Conservation (phyloP, 2,113 vertebrate genomes). For the Mesembrinibis cayennensis region DNA sequence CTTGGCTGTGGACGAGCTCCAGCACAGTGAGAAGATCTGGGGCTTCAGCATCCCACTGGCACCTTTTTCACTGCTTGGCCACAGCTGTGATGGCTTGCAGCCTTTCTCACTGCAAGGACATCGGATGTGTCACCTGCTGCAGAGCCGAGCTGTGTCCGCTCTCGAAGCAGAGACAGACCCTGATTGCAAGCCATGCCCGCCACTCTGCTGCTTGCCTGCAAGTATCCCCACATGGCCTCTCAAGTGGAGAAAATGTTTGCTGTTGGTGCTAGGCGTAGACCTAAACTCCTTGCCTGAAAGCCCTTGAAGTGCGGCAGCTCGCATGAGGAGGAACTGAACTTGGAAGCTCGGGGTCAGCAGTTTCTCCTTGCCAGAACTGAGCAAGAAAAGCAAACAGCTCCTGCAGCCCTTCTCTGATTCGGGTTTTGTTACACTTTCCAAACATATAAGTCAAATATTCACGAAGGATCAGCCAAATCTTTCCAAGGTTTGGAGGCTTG, state of each 20-base stretch:
- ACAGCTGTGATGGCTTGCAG: neutral
- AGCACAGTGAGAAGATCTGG: neutral
- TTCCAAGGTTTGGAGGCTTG: neutral
- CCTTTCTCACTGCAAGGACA: neutral
- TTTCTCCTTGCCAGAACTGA: neutral
- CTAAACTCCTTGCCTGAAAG: neutral
- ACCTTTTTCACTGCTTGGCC: neutral
- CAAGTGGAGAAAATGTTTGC: neutral
- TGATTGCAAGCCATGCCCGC: neutral
- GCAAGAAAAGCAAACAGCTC: conserved; percentile 46
- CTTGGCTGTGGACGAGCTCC: neutral
- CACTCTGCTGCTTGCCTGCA: neutral
- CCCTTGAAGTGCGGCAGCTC: neutral
- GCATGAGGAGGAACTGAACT: neutral
- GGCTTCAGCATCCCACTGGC: neutral
- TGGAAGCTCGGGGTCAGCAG: neutral
- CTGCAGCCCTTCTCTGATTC: neutral
- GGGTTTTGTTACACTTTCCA: conserved; percentile 23
- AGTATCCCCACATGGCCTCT: neutral
- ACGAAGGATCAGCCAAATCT: neutral
- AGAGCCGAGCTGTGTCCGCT: neutral
- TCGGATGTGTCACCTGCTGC: neutral
- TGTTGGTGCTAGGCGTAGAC: neutral
- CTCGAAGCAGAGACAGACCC: neutral
- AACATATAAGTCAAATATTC: conserved; percentile 10